A percentile compares a stretch with the other conserved stretches of the same genome.
Conservation (phyloP, 2,113 vertebrate species). For the Xerus inauris region DNA sequence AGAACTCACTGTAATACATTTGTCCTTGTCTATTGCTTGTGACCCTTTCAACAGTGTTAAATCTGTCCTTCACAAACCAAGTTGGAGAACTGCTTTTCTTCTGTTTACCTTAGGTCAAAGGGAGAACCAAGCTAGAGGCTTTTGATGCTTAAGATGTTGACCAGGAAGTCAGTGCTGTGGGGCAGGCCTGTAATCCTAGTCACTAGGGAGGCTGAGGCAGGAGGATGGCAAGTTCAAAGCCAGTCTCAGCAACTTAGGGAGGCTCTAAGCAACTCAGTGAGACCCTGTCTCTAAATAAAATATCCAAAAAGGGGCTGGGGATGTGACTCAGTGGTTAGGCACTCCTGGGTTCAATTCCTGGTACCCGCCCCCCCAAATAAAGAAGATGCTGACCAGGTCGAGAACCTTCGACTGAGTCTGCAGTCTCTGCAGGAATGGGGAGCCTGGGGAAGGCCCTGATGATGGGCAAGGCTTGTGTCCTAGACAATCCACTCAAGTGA, state of each 20-base stretch:
- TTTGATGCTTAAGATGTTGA: background rate
- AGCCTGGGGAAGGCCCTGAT: too few species aligned
- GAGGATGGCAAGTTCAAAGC: too few species aligned
- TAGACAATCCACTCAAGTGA: background rate
- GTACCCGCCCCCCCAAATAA: too few species aligned
- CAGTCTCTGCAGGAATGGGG: background rate
- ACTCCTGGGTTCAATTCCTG: too few species aligned
- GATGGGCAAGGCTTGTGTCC: background rate
- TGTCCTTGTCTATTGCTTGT: background rate
- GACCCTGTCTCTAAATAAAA: too few species aligned
- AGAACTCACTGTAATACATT: background rate
- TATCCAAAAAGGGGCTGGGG: too few species aligned
- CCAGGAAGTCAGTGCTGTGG: too few species aligned
- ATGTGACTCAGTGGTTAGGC: too few species aligned
- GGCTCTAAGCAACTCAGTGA: too few species aligned
- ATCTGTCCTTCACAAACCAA: background rate
- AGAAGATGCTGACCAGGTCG: background rate
- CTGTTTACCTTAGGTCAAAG: background rate
- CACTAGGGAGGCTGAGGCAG: too few species aligned
- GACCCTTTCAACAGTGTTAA: rapidly evolving
- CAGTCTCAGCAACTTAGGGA: too few species aligned
- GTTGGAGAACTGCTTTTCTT: background rate
- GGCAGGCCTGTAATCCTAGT: too few species aligned
- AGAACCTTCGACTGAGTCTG: background rate
- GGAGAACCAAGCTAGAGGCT: background rate